Evolutionary conservation across 2,797 vertebrate genomes (phyloP).

Genomic region (Pseudochirops corinnae): DNA sequence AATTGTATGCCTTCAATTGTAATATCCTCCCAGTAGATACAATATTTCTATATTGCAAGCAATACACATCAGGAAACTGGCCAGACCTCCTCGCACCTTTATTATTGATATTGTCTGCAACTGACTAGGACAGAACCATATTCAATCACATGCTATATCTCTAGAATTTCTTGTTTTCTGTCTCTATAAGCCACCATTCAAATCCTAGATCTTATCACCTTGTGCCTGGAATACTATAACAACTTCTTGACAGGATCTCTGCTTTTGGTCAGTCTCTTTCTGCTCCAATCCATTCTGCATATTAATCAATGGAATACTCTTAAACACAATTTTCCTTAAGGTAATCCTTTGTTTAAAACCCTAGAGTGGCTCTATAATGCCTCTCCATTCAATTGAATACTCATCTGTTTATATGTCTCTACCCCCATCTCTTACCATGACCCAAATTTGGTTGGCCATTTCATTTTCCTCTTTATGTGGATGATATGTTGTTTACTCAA

Average conservation of each 20-base stretch:
- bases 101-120: neutral
- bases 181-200: accelerated
- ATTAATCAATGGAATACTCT: conserved; percentile 16
- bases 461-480: accelerated
- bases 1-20: neutral
- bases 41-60: neutral
- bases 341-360: neutral
- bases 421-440: neutral
- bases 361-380: neutral
- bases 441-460: neutral
- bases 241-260: neutral
- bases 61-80: neutral
- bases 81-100: neutral
- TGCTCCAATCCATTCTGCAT: neutral
- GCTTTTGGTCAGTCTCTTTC: neutral
- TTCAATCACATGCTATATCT: neutral
- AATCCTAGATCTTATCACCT: neutral
- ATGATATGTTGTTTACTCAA: neutral
- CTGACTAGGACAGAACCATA: neutral
- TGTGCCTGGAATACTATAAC: neutral
- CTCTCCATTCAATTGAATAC: neutral
- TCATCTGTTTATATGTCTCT: neutral
- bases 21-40: neutral
- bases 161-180: neutral
- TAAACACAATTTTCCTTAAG: neutral